Percentiles rank a stretch among this genome's conserved stretches.
These are phyloP conservation scores for Synanthedon myopaeformis DNA, from an alignment of 2,888 invertebrate genomes.

Conservation along the genomic window DNA sequence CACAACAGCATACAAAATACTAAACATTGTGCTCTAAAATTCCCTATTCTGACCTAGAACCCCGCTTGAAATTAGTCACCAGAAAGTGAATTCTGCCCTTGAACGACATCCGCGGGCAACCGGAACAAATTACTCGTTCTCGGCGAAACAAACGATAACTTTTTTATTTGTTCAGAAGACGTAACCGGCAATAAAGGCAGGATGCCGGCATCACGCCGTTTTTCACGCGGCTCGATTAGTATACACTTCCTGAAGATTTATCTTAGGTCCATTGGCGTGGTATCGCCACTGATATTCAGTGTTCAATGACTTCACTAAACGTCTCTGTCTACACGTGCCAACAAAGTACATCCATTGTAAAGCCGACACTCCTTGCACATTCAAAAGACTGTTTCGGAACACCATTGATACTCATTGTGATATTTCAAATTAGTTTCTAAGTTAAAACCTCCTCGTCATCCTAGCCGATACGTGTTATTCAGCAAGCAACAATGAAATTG, in stretches of 20 bases:
- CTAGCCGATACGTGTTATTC: slow-evolving; percentile 58
- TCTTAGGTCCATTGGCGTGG: slow-evolving; percentile 7
- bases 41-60: slow-evolving; percentile 12
- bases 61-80: slow-evolving; percentile 15
- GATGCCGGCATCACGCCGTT: slow-evolving; percentile 59
- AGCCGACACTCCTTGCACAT: slow-evolving; percentile 45
- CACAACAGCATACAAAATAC: background rate
- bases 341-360: slow-evolving; percentile 37
- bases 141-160: slow-evolving; percentile 24
- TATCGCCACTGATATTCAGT: background rate
- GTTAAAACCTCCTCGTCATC: slow-evolving; percentile 61
- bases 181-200: slow-evolving; percentile 46
- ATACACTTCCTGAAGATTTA: slow-evolving; percentile 40
- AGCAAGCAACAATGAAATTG: slow-evolving; percentile 52
- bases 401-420: slow-evolving; percentile 64
- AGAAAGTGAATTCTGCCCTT: slow-evolving; percentile 57
- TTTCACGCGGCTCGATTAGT: slow-evolving; percentile 47
- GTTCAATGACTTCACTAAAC: background rate
- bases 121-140: slow-evolving; percentile 53
- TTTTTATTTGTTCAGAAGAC: slow-evolving; percentile 47
- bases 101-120: slow-evolving; percentile 61
- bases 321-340: slow-evolving; percentile 37
- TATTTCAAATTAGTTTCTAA: slow-evolving; percentile 68
- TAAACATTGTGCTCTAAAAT: background rate
- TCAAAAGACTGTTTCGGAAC: slow-evolving; percentile 59